These are phyloP conservation scores for Anoplolepis gracilipes DNA, from an alignment of 1,140 invertebrate species.

Conservation along the genomic window DNA sequence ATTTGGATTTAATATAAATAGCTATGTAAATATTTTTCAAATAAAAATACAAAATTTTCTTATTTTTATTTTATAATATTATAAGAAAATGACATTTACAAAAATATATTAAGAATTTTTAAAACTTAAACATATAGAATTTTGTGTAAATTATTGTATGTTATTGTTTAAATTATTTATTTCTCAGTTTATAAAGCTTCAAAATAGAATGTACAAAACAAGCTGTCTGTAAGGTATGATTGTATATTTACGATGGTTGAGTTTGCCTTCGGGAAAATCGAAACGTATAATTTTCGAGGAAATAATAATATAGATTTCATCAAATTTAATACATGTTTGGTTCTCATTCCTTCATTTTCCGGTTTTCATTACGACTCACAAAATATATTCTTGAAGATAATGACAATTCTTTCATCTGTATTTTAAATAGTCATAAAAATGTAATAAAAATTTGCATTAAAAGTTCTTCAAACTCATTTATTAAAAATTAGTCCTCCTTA, in stretches of 20 bases:
- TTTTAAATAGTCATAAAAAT: neutral
- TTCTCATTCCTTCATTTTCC: neutral
- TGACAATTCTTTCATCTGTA: neutral
- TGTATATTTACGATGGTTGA: neutral
- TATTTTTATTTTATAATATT: neutral
- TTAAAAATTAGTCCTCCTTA: constrained; percentile 17
- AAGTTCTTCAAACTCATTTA: constrained; percentile 28
- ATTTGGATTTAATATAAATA: constrained; percentile 1
- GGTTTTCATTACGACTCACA: neutral
- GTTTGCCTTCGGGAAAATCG: neutral
- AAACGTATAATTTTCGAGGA: constrained; percentile 61
- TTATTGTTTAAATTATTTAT: neutral
- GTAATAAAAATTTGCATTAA: neutral
- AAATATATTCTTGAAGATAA: constrained; percentile 15
- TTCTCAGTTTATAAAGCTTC: neutral
- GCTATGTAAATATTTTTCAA: neutral
- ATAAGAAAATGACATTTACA: neutral
- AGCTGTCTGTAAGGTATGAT: neutral
- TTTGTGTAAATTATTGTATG: neutral
- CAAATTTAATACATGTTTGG: neutral
- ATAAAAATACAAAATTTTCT: neutral
- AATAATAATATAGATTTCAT: constrained; percentile 31
- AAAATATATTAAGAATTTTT: neutral
- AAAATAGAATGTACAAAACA: neutral
- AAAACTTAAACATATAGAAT: neutral